Evolutionary conservation across 2,797 vertebrate genomes (phyloP), one percentile per base, ranked within the genome.

Genomic region (Pangasius sanitwongsei): DNA sequence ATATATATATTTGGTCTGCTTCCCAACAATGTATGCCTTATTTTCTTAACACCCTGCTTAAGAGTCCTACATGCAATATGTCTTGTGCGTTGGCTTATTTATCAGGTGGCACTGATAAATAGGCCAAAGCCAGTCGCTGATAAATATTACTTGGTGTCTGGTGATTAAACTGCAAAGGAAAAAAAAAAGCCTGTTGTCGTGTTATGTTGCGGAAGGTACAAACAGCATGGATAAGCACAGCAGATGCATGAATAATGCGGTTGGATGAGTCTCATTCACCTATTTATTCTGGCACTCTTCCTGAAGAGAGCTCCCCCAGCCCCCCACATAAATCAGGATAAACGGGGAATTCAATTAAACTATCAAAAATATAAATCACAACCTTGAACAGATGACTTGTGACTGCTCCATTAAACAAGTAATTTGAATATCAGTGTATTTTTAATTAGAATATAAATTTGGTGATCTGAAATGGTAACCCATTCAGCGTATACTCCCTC

Each of bases 211-310:
- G 34, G 57, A 87, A 85, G 50, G 72, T 70, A 82, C 86, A 88
- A 50, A 31, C 67, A 82, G 50, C 77, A 65, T 86, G 84, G 50
- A 88, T 13, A 78, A 63, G 69, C 72, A 84, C 37, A 89, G 74
- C 63, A 86, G 78, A 89, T 53, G 61, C 81, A 86, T 90, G 87
- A 91, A 90, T 89, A 90, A 90, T 83, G 85, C 80, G 59, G 31
- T 31, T 15, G 59, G 57, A 61, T 89, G 85, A 83, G 59, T 83
- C 80, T 20, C 74, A 82, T 85, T 91, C 85, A 90, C 80, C 87
- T 87, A 77, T 67, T 85, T 78, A 88, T 78, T 69, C 50, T 44
- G 65, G 81, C 57, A 9, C 48, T 87, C 13, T 3, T 86, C 77
- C 67, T 53, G 74, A 67, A 28, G 67, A 87, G 75, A 78, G 85